A percentile compares a stretch with the other conserved stretches of the same genome.
phyloP scores from a whole-genome alignment of 1,140 invertebrate genomes.

The Drosophila ananassae region DNA sequence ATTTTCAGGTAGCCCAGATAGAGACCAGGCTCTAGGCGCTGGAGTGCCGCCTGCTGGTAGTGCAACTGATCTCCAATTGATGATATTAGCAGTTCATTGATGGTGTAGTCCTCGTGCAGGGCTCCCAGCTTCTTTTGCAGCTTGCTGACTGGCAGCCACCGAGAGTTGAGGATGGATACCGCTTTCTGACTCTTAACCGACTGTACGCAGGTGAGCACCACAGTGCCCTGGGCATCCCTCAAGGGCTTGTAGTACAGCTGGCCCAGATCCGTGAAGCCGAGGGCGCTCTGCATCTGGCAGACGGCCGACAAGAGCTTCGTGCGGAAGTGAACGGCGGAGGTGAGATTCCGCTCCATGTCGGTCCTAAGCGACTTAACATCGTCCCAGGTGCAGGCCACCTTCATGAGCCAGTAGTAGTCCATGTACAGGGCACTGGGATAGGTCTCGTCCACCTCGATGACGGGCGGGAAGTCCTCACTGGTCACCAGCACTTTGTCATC shows the following conservation, averaged over 20 bases:
- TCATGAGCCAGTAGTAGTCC: conserved; percentile 99
- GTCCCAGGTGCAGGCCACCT: conserved; percentile 98
- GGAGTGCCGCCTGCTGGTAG: conserved; percentile 93
- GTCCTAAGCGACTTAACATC: conserved; percentile 94
- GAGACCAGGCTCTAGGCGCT: conserved; percentile 92
- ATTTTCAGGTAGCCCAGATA: conserved; percentile 98
- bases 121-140: conserved; percentile 86
- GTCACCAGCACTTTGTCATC: conserved; percentile 98
- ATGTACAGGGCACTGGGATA: conserved; percentile 95
- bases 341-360: conserved; percentile 97
- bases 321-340: conserved; percentile 95
- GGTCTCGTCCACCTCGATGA: conserved; percentile 98
- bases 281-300: conserved; percentile 95
- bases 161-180: conserved; percentile 93
- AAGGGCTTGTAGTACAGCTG: conserved; percentile 96
- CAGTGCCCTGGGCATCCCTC: conserved; percentile 93
- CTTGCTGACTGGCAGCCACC: conserved; percentile 94
- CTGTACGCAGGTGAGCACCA: conserved; percentile 95
- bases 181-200: conserved; percentile 92
- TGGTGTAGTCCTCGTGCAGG: conserved; percentile 89
- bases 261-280: conserved; percentile 94
- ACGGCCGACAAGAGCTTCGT: conserved; percentile 96
- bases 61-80: conserved; percentile 95
- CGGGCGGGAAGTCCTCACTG: conserved; percentile 97
- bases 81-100: conserved; percentile 92